Base-by-base conservation (phyloP, 2,113 vertebrate species). In the Motacilla tschutschensis region DNA sequence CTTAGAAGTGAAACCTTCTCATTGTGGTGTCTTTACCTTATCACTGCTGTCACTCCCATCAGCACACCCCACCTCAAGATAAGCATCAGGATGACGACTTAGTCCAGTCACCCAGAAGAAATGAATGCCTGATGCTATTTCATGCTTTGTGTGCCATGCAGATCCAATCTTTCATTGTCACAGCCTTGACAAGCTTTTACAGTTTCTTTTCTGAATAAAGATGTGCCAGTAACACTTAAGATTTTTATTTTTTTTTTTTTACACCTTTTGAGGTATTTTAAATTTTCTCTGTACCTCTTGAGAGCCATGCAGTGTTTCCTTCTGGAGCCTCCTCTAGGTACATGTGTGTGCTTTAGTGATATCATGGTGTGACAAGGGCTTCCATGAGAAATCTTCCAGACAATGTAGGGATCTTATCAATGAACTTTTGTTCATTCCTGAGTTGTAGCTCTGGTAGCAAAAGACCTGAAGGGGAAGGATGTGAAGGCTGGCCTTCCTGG, bases 261-360 rank as follows among this genome's bases (percentile, higher is more conserved):
- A 31, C 4, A 31, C 11, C 25, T 59, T 69, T 38, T 3, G 1
- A 33, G 48, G 5, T 57, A 25, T 33, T 87, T 17, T 31, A 78
- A 71, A 40, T 22, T 18, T 67, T 25, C 29, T 72, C 60, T 10
- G 5, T 21, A 65, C 18, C 17, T 18, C 3, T 2, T 58, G 51
- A 36, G 16, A 80, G 6, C 7, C 16, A 51, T 47, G 3, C 20
- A 48, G 14, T 9, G 1, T 35, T 66, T 92, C 12, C 17, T 38
- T 7, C 20, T 18, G 25, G 11, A 33, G 4, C 4, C 11, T 78
- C 5, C 16, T 71, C 12, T 26, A 58, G 12, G n/a, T 72, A 14
- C 0, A 0, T 8, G 3, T 47, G 16, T 51, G 57, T 41, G 2
- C 16, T 50, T 80, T 17, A 28, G 14, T 54, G 19, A 20, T 48